Conservation (phyloP, 2,113 vertebrate genomes). For the Hemichromis elongatus region DNA sequence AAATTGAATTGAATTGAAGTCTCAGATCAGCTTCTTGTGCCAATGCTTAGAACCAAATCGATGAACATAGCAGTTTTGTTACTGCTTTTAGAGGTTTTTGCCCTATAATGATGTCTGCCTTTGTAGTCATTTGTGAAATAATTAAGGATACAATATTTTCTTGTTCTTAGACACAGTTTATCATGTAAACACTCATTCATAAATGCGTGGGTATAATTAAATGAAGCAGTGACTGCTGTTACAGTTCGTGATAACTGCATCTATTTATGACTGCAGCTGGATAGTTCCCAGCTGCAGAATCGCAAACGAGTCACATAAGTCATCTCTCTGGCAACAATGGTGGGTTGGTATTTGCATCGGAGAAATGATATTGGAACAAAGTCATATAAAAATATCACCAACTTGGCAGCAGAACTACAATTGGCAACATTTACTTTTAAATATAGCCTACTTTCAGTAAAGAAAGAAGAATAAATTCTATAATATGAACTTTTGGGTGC, state of each 20-base stretch:
- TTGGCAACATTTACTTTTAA: background rate
- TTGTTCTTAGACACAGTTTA: background rate
- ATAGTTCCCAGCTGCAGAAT: background rate
- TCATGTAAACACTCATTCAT: background rate
- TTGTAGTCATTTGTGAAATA: background rate
- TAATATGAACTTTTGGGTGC: background rate
- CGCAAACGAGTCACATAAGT: constrained; percentile 20
- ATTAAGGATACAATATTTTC: background rate
- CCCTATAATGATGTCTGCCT: constrained; percentile 11
- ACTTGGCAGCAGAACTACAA: background rate
- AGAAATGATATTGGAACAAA: background rate
- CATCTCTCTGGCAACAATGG: background rate
- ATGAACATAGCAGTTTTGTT: background rate
- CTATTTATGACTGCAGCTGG: constrained; percentile 34
- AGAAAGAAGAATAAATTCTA: background rate
- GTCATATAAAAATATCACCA: background rate
- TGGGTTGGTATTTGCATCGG: background rate
- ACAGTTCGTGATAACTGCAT: constrained; percentile 8
- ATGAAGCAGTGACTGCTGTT: constrained; percentile 8
- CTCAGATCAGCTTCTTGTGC: constrained; percentile 1
- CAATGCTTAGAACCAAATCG: background rate
- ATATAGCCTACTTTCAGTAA: background rate
- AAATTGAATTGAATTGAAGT: too few relatives aligned
- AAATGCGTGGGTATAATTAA: constrained; percentile 12
- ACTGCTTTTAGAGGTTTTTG: constrained; percentile 18